phyloP scores from a whole-genome alignment of 2,113 vertebrate genomes.

The Cathartes aura region DNA sequence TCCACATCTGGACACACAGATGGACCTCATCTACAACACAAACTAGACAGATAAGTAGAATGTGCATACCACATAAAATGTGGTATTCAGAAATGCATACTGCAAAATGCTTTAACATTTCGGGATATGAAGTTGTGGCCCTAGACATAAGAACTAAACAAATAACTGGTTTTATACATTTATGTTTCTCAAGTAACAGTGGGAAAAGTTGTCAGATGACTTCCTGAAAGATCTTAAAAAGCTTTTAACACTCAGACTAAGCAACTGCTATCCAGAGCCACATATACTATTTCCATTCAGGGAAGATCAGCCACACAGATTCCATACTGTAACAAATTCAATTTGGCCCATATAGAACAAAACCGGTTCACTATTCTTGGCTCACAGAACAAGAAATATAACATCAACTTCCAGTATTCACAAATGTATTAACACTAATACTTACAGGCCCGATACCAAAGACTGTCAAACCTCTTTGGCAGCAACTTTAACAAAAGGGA shows the following conservation, averaged over 20 bases:
- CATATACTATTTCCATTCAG: background rate
- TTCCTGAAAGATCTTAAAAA: background rate
- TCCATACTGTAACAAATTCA: background rate
- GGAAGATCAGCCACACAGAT: background rate
- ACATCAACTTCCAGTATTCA: background rate
- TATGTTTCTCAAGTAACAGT: background rate
- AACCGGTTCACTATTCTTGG: background rate
- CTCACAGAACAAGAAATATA: background rate
- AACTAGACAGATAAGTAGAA: background rate
- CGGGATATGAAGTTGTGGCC: background rate
- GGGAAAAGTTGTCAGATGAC: background rate
- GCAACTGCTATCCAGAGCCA: background rate
- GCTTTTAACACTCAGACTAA: background rate
- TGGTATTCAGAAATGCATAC: background rate
- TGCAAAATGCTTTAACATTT: background rate
- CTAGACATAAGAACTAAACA: background rate
- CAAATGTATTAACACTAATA: background rate
- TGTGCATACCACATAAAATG: background rate
- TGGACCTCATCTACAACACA: background rate
- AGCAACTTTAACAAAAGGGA: background rate
- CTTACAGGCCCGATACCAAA: background rate
- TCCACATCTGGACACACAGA: slow-evolving; percentile 27
- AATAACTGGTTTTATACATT: background rate
- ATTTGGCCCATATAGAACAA: background rate
- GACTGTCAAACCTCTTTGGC: background rate